Base-by-base conservation (phyloP, 2,797 vertebrate genomes). In the Tamandua tetradactyla region DNA sequence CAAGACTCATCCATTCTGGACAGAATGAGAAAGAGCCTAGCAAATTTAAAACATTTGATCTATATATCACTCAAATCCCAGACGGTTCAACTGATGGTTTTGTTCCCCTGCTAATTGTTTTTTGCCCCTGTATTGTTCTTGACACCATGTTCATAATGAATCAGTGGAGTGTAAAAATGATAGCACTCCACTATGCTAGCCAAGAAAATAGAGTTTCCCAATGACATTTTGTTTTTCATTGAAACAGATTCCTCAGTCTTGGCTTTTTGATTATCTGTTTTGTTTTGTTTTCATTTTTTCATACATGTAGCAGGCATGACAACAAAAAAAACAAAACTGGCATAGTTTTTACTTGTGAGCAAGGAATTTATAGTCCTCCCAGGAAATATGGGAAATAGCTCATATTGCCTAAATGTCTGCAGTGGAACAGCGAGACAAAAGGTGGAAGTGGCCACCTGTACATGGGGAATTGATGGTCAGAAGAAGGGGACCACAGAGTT, bases 61-160 rank as follows among this genome's bases (percentile, higher is more conserved):
- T 97, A 52, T 95, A 22, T 4, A 69, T 95, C 57, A 40, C 88
- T 97, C 91, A 97, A 96, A 85, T 95, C 94, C n/a, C 75, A 94
- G 76, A 86, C 61, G 2, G 23, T 95, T 95, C 35, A 18, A 61
- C 96, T 92, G 97, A 94, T 97, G 92, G 68, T 92, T 97, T 97
- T 47, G 91, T 96, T 88, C 72, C 20, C 69, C 47, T 87, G 49
- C 96, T 97, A 97, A 96, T 96, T 93, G 74, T 87, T 96, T 96
- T 35, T 93, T 95, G 84, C 82, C 25, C 80, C 68, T 97, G 52
- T 86, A 82, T 72, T 97, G 62, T 95, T 82, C 59, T 66, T 87
- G 25, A 52, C 94, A 57, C 66, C 32, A 25, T 87, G 32, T 80
- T 97, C 86, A 92, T 92, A 97, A 97, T 92, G 72, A 97, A 75